A percentile compares a stretch with the other conserved stretches of the same genome.
These are phyloP conservation scores for Etheostoma spectabile DNA, from an alignment of 2,113 vertebrate genomes.

Conservation along the genomic window DNA sequence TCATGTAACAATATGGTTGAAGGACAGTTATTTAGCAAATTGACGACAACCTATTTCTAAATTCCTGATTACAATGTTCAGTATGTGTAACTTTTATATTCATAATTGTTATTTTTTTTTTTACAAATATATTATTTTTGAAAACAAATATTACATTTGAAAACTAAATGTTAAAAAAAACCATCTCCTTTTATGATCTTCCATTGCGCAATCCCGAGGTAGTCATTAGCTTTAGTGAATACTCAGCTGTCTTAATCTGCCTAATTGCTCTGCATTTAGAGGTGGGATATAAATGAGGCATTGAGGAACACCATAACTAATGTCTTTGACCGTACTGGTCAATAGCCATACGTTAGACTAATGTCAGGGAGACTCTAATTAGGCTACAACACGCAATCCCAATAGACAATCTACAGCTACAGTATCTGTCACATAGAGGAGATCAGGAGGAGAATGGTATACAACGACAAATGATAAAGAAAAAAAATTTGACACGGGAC, in stretches of 20 bases:
- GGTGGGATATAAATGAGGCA: constrained; percentile 68
- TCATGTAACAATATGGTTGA: not conserved
- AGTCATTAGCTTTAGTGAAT: constrained; percentile 29
- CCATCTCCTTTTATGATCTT: not conserved
- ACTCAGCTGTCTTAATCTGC: constrained; percentile 50
- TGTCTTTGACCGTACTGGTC: constrained; percentile 76
- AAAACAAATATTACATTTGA: not conserved
- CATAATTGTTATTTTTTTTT: not conserved
- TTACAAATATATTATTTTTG: not conserved
- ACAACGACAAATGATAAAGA: not conserved
- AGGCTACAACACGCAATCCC: constrained; percentile 60
- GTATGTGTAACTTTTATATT: not conserved
- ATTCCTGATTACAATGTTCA: not conserved
- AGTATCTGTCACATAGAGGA: constrained; percentile 47
- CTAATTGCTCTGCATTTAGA: constrained; percentile 68
- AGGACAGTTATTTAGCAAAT: not conserved
- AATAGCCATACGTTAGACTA: constrained; percentile 76
- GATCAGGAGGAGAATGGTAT: not conserved
- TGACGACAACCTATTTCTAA: not conserved
- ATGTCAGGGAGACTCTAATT: constrained; percentile 80
- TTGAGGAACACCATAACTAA: constrained; percentile 72
- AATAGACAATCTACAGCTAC: constrained; percentile 65
- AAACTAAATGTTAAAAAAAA: constrained; percentile 14
- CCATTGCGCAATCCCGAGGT: not conserved
- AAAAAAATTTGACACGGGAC: not conserved